These are phyloP conservation scores for Anolis carolinensis DNA, from an alignment of 2,113 vertebrate species.

Conservation along the genomic window DNA sequence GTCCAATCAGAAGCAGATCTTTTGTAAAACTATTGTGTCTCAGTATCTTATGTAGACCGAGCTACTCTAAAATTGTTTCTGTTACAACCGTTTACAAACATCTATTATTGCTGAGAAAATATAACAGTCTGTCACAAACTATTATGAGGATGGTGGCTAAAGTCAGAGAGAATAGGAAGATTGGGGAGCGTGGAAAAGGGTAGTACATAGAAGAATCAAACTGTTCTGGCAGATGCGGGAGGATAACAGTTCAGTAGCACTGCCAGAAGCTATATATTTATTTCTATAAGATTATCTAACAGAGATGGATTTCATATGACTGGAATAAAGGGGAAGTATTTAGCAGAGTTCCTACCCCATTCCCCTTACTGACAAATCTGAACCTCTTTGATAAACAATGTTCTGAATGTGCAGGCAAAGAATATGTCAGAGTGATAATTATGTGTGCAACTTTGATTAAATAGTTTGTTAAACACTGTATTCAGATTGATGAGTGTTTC, in stretches of 20 bases:
- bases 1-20: no score
- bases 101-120: no score
- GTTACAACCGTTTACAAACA: no score
- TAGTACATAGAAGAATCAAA: no score
- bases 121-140: no score
- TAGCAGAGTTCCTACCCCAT: neutral
- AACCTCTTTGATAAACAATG: conserved; percentile 45
- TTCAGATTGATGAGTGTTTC: conserved; percentile 68
- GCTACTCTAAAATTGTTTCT: no score
- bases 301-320: neutral
- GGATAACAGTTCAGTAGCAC: conserved; percentile 39
- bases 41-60: no score
- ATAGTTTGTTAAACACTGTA: conserved; percentile 78
- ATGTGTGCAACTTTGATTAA: conserved; percentile 72
- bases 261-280: conserved; percentile 26
- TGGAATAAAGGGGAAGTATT: conserved; percentile 33
- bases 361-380: neutral
- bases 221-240: no score
- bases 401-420: conserved; percentile 43
- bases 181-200: no score
- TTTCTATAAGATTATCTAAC: conserved; percentile 20
- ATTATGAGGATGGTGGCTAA: no score
- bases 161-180: no score
- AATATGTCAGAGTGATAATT: conserved; percentile 56
- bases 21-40: no score